Conservation (phyloP, 2,797 vertebrate genomes). For the Podarcis siculus region DNA sequence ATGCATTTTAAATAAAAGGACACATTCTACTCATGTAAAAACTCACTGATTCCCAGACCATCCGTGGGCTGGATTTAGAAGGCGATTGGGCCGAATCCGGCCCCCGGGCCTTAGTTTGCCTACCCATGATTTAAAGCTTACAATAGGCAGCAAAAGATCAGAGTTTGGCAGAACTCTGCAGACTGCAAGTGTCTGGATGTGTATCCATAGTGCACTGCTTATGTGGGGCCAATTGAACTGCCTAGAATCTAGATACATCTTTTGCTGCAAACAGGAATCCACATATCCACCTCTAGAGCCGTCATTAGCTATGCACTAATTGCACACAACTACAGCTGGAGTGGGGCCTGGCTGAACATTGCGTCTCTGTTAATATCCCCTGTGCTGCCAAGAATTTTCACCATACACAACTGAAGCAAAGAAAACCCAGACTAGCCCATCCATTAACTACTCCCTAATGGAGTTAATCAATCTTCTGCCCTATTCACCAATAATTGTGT, state of each 20-base stretch:
- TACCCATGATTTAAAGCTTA: too few relatives aligned
- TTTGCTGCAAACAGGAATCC: background rate
- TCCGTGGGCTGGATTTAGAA: too few relatives aligned
- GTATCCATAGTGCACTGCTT: background rate
- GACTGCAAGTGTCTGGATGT: background rate
- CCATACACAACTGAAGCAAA: background rate
- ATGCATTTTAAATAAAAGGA: too few relatives aligned
- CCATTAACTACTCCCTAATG: background rate
- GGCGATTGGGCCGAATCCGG: too few relatives aligned
- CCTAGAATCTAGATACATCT: background rate
- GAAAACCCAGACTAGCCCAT: background rate
- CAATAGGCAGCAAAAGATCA: background rate
- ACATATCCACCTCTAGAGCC: too few relatives aligned
- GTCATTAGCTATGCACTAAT: background rate
- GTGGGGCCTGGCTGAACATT: conserved; percentile 1
- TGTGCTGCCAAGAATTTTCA: conserved; percentile 22
- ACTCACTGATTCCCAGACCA: too few relatives aligned
- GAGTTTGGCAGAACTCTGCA: background rate
- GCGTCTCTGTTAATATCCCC: background rate
- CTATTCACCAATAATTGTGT: background rate
- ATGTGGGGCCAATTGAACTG: background rate
- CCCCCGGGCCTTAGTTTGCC: too few relatives aligned
- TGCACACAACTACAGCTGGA: background rate
- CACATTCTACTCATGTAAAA: too few relatives aligned
- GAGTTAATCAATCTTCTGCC: background rate